These are phyloP conservation scores for Dugesia japonica DNA, from an alignment of 2,888 invertebrate genomes.

Conservation along the genomic window DNA sequence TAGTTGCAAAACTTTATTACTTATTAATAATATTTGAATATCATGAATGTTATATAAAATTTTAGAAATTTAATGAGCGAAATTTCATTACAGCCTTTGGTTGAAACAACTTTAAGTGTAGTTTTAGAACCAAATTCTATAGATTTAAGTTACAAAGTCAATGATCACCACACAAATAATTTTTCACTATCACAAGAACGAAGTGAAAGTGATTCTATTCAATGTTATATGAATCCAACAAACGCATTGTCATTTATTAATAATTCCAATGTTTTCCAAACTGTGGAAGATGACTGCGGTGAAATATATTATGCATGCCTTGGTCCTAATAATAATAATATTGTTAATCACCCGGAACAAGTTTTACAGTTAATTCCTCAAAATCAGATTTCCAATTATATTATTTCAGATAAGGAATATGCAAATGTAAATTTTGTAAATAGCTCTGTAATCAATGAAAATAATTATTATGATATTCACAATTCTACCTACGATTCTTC, in stretches of 20 bases:
- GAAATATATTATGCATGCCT: background rate
- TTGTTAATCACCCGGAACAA: background rate
- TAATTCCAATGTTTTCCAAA: background rate
- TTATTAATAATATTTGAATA: too few relatives aligned
- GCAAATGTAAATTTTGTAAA: background rate
- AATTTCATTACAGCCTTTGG: background rate
- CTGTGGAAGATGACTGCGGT: background rate
- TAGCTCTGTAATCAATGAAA: background rate
- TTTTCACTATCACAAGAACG: background rate
- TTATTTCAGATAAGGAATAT: background rate
- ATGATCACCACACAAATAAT: background rate
- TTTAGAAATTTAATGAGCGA: background rate
- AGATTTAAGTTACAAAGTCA: background rate
- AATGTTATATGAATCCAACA: background rate
- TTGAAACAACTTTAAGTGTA: background rate
- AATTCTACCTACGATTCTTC: background rate
- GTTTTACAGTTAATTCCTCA: background rate
- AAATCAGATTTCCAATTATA: background rate
- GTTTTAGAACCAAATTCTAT: background rate
- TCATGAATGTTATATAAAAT: background rate
- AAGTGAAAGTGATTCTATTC: background rate
- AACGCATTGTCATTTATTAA: background rate
- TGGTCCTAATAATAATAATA: background rate
- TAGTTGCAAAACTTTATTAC: too few relatives aligned
- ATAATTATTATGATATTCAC: background rate